A percentile compares a stretch with the other conserved stretches of the same genome.
phyloP scores from a whole-genome alignment of 2,797 vertebrate genomes.

The Sarcophilus harrisii region DNA sequence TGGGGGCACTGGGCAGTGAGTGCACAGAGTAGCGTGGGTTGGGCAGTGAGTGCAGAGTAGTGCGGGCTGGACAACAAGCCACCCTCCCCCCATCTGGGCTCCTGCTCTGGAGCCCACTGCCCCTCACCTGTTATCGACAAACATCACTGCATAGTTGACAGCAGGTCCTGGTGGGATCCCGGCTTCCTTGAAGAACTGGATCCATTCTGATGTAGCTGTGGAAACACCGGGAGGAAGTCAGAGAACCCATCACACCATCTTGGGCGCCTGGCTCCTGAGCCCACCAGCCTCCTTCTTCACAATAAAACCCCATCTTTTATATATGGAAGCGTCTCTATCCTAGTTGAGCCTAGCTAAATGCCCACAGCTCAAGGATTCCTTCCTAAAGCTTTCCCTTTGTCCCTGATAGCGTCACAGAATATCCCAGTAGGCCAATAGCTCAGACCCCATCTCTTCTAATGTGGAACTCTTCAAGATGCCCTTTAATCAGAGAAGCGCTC shows the following conservation, averaged over 20 bases:
- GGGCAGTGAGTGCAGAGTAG: not conserved
- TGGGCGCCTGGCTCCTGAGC: not conserved
- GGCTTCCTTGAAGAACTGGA: conserved; percentile 96
- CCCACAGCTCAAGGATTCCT: not conserved
- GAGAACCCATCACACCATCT: not conserved
- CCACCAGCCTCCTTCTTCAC: not conserved
- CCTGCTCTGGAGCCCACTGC: not conserved
- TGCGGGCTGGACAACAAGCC: too few relatives aligned
- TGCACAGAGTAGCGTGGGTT: too few relatives aligned
- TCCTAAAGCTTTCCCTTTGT: not conserved
- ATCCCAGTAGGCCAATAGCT: not conserved
- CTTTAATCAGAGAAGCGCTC: not conserved
- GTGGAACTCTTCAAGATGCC: not conserved
- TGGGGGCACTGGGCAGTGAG: not conserved
- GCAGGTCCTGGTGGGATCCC: conserved; percentile 95
- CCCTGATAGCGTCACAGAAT: not conserved
- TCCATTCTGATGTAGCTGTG: conserved; percentile 95
- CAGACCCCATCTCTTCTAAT: not conserved
- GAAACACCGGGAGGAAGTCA: not conserved
- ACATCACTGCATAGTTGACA: conserved; percentile 94
- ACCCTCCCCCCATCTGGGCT: not conserved
- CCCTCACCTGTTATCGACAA: conserved; percentile 95
- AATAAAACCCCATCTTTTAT: not conserved
- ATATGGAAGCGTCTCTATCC: not conserved
- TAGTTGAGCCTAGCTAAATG: not conserved